Percentiles rank a stretch among this genome's conserved stretches.
Conservation (phyloP, 1,140 invertebrate genomes). For the Antheraea mylitta region DNA sequence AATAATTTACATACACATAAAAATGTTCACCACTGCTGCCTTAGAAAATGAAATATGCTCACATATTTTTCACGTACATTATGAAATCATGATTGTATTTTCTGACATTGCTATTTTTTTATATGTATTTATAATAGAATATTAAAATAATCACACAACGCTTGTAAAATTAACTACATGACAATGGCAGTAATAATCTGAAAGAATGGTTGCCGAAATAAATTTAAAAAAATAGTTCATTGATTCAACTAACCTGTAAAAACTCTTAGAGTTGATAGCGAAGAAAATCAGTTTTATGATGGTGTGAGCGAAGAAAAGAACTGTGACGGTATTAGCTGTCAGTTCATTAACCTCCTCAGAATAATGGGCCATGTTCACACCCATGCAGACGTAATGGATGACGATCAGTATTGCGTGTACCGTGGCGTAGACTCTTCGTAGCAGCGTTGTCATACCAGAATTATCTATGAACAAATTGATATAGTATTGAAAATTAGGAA, state of each 20-base stretch:
- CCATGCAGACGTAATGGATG: slow-evolving; percentile 82
- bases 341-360: slow-evolving; percentile 89
- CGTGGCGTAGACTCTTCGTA: slow-evolving; percentile 81
- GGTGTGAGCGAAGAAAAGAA: slow-evolving; percentile 88
- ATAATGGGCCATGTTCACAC: slow-evolving; percentile 84
- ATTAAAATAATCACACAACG: no score
- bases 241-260: slow-evolving; percentile 82
- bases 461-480: slow-evolving; percentile 53
- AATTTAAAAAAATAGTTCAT: no score
- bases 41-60: no score
- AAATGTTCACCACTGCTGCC: no score
- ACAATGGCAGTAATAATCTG: no score
- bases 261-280: slow-evolving; percentile 85
- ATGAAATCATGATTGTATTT: no score
- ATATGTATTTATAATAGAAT: no score
- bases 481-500: neutral
- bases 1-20: no score
- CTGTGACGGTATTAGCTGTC: slow-evolving; percentile 89
- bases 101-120: no score
- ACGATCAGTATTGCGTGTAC: slow-evolving; percentile 83
- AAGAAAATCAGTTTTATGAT: slow-evolving; percentile 88
- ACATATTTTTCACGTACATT: no score
- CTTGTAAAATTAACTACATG: no score
- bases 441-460: slow-evolving; percentile 73
- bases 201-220: no score